These are phyloP conservation scores for Manacus vitellinus DNA, from an alignment of 2,113 vertebrate species.

Conservation along the genomic window DNA sequence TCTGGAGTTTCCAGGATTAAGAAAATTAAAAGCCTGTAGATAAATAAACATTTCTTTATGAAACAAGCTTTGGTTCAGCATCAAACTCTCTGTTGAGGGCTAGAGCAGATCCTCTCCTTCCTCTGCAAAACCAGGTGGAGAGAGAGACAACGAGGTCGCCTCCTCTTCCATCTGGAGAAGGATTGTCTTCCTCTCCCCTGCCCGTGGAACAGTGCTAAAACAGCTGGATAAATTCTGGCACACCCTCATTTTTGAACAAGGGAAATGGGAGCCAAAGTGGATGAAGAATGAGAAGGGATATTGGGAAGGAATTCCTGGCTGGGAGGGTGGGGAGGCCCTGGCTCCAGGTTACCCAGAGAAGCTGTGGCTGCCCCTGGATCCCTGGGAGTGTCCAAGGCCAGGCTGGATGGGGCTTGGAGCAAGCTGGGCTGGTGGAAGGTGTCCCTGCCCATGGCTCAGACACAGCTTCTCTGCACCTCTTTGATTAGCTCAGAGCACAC, in stretches of 20 bases:
- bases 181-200: background rate
- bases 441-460: background rate
- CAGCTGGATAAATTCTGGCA: background rate
- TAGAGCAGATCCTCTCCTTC: background rate
- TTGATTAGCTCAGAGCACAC: background rate
- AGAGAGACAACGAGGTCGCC: fast-evolving
- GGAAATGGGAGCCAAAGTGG: fast-evolving
- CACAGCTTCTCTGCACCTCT: background rate
- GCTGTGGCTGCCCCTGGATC: background rate
- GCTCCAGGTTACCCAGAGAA: background rate
- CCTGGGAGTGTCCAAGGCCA: background rate
- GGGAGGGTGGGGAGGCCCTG: background rate
- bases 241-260: fast-evolving
- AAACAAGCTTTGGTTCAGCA: background rate
- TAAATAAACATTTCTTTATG: background rate
- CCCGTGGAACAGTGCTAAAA: fast-evolving
- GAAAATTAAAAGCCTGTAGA: background rate
- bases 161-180: background rate
- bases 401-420: background rate
- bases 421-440: background rate
- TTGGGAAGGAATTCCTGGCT: background rate
- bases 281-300: fast-evolving
- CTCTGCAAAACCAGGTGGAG: background rate
- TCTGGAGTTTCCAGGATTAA: background rate
- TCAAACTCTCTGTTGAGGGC: background rate